These are phyloP conservation scores for Volucella bombylans DNA, from an alignment of 2,888 invertebrate species.

Conservation along the genomic window DNA sequence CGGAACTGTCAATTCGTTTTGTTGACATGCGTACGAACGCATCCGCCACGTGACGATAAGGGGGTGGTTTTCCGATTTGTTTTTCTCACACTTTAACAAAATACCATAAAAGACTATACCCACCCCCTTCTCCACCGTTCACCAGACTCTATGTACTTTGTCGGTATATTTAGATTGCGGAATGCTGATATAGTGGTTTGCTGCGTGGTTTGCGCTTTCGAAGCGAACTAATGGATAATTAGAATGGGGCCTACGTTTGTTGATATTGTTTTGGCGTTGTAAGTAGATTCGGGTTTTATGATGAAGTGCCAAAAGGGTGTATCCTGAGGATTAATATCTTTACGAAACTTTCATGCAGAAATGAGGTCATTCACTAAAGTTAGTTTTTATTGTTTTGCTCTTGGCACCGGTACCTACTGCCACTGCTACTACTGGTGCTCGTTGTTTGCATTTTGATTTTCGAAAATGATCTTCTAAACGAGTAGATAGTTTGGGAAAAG, in stretches of 20 bases:
- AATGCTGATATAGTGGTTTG: conserved; percentile 58
- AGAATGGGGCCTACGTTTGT: conserved; percentile 1
- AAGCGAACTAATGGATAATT: conserved; percentile 36
- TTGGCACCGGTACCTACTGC: not conserved
- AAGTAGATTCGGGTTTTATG: not conserved
- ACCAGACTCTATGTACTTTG: conserved; percentile 9
- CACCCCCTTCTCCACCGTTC: not conserved
- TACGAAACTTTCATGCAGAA: conserved; percentile 6
- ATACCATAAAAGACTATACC: no score
- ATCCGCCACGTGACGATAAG: conserved; percentile 50
- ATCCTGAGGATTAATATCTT: conserved; percentile 4
- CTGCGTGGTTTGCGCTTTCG: conserved; percentile 39
- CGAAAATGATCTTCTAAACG: not conserved
- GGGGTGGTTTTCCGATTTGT: conserved; percentile 13
- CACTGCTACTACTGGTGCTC: not conserved
- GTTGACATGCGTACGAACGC: conserved; percentile 35
- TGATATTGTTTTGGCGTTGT: conserved; percentile 13
- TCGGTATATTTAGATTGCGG: conserved; percentile 48
- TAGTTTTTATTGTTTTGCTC: conserved; percentile 8
- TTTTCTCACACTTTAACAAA: not conserved
- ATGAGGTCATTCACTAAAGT: conserved; percentile 45
- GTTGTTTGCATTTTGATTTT: not conserved
- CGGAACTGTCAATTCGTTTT: not conserved
- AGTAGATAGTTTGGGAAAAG: not conserved
- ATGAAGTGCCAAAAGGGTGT: conserved; percentile 24